These are phyloP conservation scores for Acanthosoma haemorrhoidale DNA, from an alignment of 2,888 invertebrate species.

Conservation along the genomic window DNA sequence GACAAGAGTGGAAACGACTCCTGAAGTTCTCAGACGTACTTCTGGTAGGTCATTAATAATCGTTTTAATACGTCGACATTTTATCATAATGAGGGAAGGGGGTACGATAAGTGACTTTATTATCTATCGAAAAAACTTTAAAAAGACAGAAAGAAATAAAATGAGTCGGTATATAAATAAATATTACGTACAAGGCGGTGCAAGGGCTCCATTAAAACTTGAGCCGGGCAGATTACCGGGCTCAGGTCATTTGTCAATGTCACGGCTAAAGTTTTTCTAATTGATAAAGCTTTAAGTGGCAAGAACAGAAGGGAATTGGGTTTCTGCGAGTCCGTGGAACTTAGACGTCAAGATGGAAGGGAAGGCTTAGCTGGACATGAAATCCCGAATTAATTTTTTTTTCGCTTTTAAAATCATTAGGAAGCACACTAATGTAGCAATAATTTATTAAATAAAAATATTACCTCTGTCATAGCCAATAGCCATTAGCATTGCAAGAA, in stretches of 20 bases:
- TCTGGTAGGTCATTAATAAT: not conserved
- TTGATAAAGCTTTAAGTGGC: conserved; percentile 14
- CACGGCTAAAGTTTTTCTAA: not conserved
- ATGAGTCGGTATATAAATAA: not conserved
- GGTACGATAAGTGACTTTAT: not conserved
- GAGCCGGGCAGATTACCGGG: not conserved
- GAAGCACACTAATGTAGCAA: too few species aligned
- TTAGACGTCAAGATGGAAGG: not conserved
- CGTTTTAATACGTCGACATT: not conserved
- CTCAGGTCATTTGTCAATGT: not conserved
- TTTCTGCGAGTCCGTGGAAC: not conserved
- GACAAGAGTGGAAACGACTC: too few species aligned
- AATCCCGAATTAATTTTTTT: too few species aligned
- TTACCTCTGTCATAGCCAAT: too few species aligned
- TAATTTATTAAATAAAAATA: too few species aligned
- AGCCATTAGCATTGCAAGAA: too few species aligned
- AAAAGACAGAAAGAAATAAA: too few species aligned
- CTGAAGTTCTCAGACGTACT: too few species aligned
- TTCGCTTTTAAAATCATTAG: too few species aligned
- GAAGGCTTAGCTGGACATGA: too few species aligned
- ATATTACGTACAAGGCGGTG: not conserved
- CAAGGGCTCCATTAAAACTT: not conserved
- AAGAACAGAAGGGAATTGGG: not conserved
- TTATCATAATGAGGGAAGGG: not conserved
- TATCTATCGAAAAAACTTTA: not conserved